Evolutionary conservation across 2,888 invertebrate species (phyloP).

Genomic region (Leptinotarsa rubiginosa): DNA sequence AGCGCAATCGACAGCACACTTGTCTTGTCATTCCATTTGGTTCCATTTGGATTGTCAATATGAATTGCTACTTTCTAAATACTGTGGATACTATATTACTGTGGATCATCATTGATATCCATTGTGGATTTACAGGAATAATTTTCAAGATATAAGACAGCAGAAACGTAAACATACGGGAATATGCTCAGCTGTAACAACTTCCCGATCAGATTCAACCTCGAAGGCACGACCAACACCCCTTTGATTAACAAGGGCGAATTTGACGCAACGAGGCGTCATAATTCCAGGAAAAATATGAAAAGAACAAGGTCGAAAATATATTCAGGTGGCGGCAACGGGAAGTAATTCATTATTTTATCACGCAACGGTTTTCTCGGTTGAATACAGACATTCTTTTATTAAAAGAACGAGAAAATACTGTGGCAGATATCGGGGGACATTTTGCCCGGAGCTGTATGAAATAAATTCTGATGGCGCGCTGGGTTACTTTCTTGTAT

Average conservation of each 20-base stretch:
- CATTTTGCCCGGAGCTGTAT: not conserved
- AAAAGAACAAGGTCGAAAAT: conserved; percentile 9
- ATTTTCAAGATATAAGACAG: too few species aligned
- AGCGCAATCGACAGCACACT: too few species aligned
- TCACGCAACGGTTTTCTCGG: not conserved
- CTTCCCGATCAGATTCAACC: not conserved
- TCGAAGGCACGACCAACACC: not conserved
- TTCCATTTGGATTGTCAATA: too few species aligned
- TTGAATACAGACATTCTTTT: conserved; percentile 1
- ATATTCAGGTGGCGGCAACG: conserved; percentile 10
- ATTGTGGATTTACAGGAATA: too few species aligned
- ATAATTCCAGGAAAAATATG: not conserved
- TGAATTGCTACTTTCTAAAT: too few species aligned
- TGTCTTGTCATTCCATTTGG: too few species aligned
- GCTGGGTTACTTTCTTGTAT: not conserved
- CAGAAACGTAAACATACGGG: too few species aligned
- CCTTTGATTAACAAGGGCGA: not conserved
- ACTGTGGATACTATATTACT: too few species aligned
- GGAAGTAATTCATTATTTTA: conserved; percentile 5
- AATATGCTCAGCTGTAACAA: not conserved
- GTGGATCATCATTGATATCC: too few species aligned
- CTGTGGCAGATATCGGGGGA: not conserved
- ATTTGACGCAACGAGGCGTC: not conserved
- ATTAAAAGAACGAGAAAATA: not conserved
- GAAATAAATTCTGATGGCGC: too few species aligned